Evolutionary conservation across 2,797 vertebrate genomes (phyloP).

Genomic region (Florisuga fusca): DNA sequence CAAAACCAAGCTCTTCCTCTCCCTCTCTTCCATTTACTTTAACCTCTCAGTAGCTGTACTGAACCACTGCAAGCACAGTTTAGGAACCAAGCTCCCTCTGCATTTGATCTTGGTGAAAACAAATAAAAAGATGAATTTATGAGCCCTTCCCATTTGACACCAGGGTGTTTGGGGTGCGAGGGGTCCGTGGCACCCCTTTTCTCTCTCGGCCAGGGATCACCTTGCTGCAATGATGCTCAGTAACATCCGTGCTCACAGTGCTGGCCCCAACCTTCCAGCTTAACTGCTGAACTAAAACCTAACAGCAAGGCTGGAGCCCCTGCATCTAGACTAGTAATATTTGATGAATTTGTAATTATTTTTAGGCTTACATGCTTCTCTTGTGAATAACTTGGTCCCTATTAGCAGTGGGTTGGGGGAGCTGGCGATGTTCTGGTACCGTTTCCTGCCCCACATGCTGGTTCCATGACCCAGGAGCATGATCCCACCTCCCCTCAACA

Average conservation of each 20-base stretch:
- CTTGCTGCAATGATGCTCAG: background rate
- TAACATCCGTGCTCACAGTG: background rate
- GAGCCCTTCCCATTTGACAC: background rate
- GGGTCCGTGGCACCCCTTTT: background rate
- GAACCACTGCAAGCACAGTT: background rate
- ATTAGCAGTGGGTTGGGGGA: background rate
- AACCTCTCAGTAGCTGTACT: background rate
- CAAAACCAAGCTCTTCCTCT: background rate
- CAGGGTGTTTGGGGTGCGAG: background rate
- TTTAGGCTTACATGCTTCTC: background rate
- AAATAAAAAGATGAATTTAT: background rate
- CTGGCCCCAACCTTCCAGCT: fast-evolving
- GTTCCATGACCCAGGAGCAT: background rate
- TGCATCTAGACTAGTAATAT: background rate
- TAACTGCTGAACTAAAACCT: background rate
- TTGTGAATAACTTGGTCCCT: background rate
- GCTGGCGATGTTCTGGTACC: fast-evolving
- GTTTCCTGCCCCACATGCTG: background rate
- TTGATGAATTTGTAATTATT: background rate
- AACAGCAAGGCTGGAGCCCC: background rate
- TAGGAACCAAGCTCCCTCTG: background rate
- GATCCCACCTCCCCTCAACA: background rate
- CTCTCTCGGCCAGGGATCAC: background rate
- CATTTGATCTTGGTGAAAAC: background rate
- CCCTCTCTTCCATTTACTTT: background rate